Base-by-base conservation (phyloP, 2,113 vertebrate genomes). In the Peromyscus leucopus region DNA sequence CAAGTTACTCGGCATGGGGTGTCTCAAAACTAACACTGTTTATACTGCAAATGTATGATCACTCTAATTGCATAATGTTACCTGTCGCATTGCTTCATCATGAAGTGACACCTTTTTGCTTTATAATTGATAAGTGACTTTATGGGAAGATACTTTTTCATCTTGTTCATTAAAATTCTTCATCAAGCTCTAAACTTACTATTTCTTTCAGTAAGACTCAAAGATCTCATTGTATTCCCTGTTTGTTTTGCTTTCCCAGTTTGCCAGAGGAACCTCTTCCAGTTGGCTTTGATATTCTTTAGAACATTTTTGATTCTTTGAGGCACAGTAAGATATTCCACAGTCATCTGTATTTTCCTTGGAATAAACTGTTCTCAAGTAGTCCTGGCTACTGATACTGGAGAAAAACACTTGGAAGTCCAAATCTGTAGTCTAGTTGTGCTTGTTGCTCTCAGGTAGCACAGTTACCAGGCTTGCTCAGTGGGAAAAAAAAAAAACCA, bases 231-330 rank as follows among this genome's bases (percentile, higher is more conserved):
- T 83, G 36, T 51, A 67, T 55, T 86, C 15, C n/a, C 5, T 82
- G 83, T 89, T 96, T 92, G 51, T 71, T 95, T 95, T 90, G 12
- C 39, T 91, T 31, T 76, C 39, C 22, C 42, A 48, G 51, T 95
- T 61, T 79, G 51, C 5, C 39, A 48, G 7, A 67, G 31, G 82
- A 80, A 22, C 55, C 36, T 75, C 89, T 96, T 88, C 16, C 67
- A 55, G 8, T 88, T 83, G 55, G 39, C 42, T 65, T 96, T 61
- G 80, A 8, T 85, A 19, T 55, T 92, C 8, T 93, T 78, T 84
- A 39, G 51, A 93, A 74, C 48, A 80, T 24, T 78, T n/a, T 83
- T 95, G n/a, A 42, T 88, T 89, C 31, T 12, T 94, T 86, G 42
- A 69, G 63, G n/a, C 46, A 67, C 36, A 57, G 51, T 36, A 84